Conservation (phyloP, 1,140 invertebrate species). For the Papilio polytes region DNA sequence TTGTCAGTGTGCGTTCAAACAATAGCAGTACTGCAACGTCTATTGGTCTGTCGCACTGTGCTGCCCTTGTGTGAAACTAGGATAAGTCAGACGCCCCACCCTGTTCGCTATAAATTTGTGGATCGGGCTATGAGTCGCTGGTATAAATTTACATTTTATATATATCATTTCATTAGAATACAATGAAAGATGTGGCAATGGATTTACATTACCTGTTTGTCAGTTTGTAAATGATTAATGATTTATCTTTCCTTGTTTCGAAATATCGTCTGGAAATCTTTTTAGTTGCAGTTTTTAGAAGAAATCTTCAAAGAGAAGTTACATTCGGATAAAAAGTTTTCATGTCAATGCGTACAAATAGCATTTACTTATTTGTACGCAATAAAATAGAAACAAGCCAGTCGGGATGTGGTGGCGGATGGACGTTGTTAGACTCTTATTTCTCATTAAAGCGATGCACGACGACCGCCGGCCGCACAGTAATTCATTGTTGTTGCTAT, state of each 20-base stretch:
- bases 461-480: not conserved
- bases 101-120: slow-evolving; percentile 56
- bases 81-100: slow-evolving; percentile 43
- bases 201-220: slow-evolving; percentile 25
- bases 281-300: no score
- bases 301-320: no score
- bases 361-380: not conserved
- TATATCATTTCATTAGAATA: slow-evolving; percentile 26
- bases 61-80: not conserved
- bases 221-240: slow-evolving; percentile 1
- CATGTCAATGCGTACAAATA: not conserved
- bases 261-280: not conserved
- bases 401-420: slow-evolving; percentile 22
- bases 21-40: not conserved
- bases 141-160: slow-evolving; percentile 32
- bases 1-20: not conserved
- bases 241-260: slow-evolving; percentile 2
- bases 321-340: no score
- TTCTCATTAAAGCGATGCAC: slow-evolving; percentile 19
- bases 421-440: slow-evolving; percentile 29
- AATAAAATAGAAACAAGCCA: slow-evolving; percentile 6
- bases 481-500: slow-evolving; percentile 37
- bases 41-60: no score
- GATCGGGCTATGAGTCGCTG: slow-evolving; percentile 13
- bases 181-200: slow-evolving; percentile 28